phyloP scores from a whole-genome alignment of 2,888 invertebrate species.

The Plagiodera versicolora region DNA sequence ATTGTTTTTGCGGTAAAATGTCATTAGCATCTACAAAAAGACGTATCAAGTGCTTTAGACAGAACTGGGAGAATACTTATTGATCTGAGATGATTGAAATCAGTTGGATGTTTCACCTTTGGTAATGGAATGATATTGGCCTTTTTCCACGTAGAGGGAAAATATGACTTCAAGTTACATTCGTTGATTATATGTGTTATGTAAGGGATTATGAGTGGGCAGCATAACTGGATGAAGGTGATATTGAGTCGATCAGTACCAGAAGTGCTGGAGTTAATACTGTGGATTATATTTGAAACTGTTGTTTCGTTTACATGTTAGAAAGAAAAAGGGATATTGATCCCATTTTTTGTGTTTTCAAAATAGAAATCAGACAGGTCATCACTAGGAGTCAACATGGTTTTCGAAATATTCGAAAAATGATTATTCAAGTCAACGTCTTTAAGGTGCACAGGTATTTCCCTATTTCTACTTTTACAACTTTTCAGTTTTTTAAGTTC shows the following conservation, averaged over 20 bases:
- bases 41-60: background rate
- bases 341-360: background rate
- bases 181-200: constrained; percentile 6
- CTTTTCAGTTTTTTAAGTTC: too few relatives aligned
- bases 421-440: too few relatives aligned
- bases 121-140: too few relatives aligned
- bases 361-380: too few relatives aligned
- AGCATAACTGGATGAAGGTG: constrained; percentile 5
- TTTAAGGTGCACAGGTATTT: too few relatives aligned
- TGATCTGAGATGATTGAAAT: background rate
- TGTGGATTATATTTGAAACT: constrained; percentile 2
- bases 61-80: background rate
- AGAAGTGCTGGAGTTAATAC: constrained; percentile 6
- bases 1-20: background rate
- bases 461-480: too few relatives aligned
- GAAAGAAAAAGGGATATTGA: too few relatives aligned
- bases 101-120: background rate
- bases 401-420: too few relatives aligned
- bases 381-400: too few relatives aligned
- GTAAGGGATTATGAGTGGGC: background rate
- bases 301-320: background rate
- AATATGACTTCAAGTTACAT: background rate
- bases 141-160: too few relatives aligned
- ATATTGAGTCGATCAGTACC: background rate
- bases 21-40: background rate